Base-by-base conservation (phyloP, 64 coral and sea anemone species). In the Dendrophyllia cribrosa region DNA sequence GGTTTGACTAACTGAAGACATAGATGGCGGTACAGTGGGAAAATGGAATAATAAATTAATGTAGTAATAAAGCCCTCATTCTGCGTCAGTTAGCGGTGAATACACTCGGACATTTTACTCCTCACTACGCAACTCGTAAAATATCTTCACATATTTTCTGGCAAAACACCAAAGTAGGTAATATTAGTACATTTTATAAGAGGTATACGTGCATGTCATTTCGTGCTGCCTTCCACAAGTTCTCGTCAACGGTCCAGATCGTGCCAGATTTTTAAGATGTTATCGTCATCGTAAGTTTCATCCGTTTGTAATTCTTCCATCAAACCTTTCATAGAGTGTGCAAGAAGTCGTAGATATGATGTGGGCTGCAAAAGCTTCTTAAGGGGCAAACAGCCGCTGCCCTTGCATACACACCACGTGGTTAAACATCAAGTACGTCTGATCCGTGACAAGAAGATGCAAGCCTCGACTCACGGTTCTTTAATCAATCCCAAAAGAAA, bases 301-400 rank as follows among this genome's bases (percentile, higher is more conserved):
- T 84, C 80, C 5, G 80, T 84, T 68, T 84, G 80, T 19, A 84
- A 84, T 67, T 84, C 80, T 10, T 84, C 80, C 17, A 66, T 84
- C 44, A 84, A 84, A 22, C 80, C 80, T 21, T 84, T 67, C 43
- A 84, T 84, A 22, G 66, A 84, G 11, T 84, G 80, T 24, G 80
- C 9, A 22, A 84, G 80, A 48, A 84, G 80, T 67, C 62, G 20
- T 10, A 65, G 80, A 61, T 84, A 84, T 84, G 66, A 46, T 11
- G 43, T 62, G 61, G 80, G 46, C 62, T 66, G 12, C 59, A 84
- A 5, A 67, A 63, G 0, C 25, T 66, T 48, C 14, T n/a, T 24
- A 84, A 50, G 16, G 44, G 66, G 67, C 60, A 84, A 84, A 45
- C 60, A 0, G 50, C 44, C 13, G 16, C 5, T 19, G 19, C 56